phyloP scores from a whole-genome alignment of 2,888 invertebrate genomes.

The Drymonia ruficornis region DNA sequence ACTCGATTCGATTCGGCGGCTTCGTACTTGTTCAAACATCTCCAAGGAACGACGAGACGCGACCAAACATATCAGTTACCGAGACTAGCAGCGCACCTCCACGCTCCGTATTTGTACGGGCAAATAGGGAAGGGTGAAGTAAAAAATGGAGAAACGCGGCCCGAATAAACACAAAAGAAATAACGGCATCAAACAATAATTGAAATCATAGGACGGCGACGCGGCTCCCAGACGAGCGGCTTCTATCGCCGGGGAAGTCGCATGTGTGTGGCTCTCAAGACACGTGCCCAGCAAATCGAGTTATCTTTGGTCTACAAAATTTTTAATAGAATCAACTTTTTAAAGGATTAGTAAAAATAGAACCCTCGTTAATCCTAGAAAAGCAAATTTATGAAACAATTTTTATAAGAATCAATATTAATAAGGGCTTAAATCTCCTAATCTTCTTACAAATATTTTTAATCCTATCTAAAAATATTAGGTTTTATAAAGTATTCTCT shows the following conservation, averaged over 20 bases:
- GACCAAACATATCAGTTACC: slow-evolving; percentile 78
- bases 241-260: slow-evolving; percentile 53
- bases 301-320: background rate
- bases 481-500: background rate
- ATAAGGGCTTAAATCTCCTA: background rate
- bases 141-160: slow-evolving; percentile 75
- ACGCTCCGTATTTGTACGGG: slow-evolving; percentile 61
- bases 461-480: background rate
- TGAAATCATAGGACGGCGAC: slow-evolving; percentile 75
- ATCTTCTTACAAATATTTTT: background rate
- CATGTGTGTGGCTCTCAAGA: slow-evolving; percentile 38
- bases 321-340: background rate
- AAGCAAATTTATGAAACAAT: background rate
- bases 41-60: slow-evolving; percentile 42
- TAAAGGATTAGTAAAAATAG: background rate
- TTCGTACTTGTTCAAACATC: slow-evolving; percentile 69
- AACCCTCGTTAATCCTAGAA: background rate
- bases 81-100: slow-evolving; percentile 63
- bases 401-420: slow-evolving; percentile 6
- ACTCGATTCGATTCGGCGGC: slow-evolving; percentile 66
- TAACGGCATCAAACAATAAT: slow-evolving; percentile 82
- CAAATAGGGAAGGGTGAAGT: slow-evolving; percentile 75
- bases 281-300: background rate
- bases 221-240: slow-evolving; percentile 43
- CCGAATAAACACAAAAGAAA: slow-evolving; percentile 80